Evolutionary conservation across 2,888 invertebrate genomes (phyloP).

Genomic region (Geophilus truncorum): DNA sequence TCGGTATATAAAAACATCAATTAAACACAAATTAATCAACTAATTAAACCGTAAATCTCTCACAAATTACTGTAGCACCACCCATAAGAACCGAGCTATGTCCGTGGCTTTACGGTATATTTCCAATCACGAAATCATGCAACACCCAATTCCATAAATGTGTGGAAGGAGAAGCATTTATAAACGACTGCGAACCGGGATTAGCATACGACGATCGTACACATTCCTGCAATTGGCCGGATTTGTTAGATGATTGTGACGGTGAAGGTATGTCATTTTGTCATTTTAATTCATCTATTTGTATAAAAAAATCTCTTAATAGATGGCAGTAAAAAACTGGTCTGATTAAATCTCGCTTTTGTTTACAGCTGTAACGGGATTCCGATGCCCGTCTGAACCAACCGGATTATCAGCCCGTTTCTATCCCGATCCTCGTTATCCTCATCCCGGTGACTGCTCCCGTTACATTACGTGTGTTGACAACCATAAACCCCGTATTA

Average conservation of each 20-base stretch:
- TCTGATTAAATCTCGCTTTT: neutral
- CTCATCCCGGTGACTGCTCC: slow-evolving; percentile 80
- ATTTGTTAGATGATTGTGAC: slow-evolving; percentile 80
- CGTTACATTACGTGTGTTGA: slow-evolving; percentile 79
- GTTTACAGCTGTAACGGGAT: slow-evolving; percentile 69
- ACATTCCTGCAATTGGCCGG: slow-evolving; percentile 91
- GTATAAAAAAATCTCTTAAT: too few relatives aligned
- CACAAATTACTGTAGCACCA: slow-evolving; percentile 29
- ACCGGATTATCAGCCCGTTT: slow-evolving; percentile 75
- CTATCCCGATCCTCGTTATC: slow-evolving; percentile 87
- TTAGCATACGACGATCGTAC: slow-evolving; percentile 80
- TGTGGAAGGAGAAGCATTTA: slow-evolving; percentile 71
- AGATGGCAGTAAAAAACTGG: neutral
- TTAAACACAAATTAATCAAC: neutral
- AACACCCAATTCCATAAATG: slow-evolving; percentile 83
- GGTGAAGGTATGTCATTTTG: slow-evolving; percentile 67
- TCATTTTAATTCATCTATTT: too few relatives aligned
- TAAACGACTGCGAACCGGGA: slow-evolving; percentile 71
- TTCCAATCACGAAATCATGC: slow-evolving; percentile 71
- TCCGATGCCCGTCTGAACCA: slow-evolving; percentile 83
- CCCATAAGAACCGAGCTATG: slow-evolving; percentile 42
- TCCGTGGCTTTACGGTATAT: slow-evolving; percentile 71
- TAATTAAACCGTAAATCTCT: neutral
- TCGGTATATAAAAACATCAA: slow-evolving; percentile 45
- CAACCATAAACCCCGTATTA: slow-evolving; percentile 78